Conservation (phyloP, 2,113 vertebrate genomes). For the Chlorocebus sabaeus region DNA sequence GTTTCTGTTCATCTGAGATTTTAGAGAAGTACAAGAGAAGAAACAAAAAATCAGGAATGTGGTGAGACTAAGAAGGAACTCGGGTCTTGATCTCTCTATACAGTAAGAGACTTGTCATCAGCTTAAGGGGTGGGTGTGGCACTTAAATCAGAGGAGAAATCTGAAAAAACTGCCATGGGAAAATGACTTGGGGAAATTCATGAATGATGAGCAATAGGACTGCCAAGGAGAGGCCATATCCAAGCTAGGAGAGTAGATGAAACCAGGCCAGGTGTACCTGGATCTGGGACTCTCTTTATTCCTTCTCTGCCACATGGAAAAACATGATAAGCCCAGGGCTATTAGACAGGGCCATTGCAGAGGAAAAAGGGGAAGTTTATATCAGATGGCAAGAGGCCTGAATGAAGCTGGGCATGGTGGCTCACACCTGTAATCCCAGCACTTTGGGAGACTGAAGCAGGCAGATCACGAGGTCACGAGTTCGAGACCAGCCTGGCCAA, state of each 20-base stretch:
- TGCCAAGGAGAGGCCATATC: background rate
- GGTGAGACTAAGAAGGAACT: background rate
- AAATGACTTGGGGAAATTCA: background rate
- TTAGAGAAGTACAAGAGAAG: background rate
- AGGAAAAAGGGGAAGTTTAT: background rate
- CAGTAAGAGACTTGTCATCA: background rate
- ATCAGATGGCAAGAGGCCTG: background rate
- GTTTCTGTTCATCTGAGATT: background rate
- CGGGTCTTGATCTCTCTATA: background rate
- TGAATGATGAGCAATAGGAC: background rate
- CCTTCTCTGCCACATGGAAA: background rate
- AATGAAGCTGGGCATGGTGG: background rate
- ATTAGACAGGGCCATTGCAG: background rate
- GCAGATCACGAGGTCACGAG: too few relatives aligned
- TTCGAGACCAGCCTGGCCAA: too few relatives aligned
- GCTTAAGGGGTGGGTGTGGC: background rate
- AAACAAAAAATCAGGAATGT: background rate
- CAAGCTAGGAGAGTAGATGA: background rate
- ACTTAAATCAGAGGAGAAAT: background rate
- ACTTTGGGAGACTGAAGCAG: fast-evolving
- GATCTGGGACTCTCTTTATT: fast-evolving
- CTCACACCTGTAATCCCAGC: too few relatives aligned
- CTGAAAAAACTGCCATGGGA: background rate
- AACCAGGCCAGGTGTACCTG: too few relatives aligned
- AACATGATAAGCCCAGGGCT: background rate